These are phyloP conservation scores for Datnioides undecimradiatus DNA, from an alignment of 2,113 vertebrate species.

Conservation along the genomic window DNA sequence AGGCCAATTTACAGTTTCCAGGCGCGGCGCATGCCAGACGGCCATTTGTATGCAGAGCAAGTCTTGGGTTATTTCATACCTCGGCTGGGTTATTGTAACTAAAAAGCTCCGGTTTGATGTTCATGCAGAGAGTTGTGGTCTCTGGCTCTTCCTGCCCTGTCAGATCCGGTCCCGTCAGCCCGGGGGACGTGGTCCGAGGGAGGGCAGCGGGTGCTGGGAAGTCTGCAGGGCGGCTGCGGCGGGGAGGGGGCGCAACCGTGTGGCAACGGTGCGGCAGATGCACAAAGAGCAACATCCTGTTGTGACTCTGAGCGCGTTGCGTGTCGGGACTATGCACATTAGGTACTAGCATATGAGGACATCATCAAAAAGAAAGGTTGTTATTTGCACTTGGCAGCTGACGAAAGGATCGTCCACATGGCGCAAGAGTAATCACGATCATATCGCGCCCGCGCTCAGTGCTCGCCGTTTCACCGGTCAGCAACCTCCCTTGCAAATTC, in stretches of 20 bases:
- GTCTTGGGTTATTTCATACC: constrained; percentile 31
- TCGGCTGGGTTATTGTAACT: background rate
- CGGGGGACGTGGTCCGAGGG: constrained; percentile 36
- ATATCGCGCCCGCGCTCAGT: constrained; percentile 23
- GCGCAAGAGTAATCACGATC: constrained; percentile 41
- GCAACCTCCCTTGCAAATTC: constrained; percentile 40
- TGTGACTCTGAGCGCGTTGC: constrained; percentile 41
- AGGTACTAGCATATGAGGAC: constrained; percentile 10
- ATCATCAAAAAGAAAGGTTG: constrained; percentile 34
- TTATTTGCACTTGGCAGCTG: constrained; percentile 27
- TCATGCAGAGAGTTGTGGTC: constrained; percentile 12
- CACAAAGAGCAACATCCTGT: constrained; percentile 48
- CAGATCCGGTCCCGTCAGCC: constrained; percentile 61
- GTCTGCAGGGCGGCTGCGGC: constrained; percentile 22
- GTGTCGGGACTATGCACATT: constrained; percentile 46
- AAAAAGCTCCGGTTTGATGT: constrained; percentile 20
- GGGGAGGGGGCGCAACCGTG: constrained; percentile 48
- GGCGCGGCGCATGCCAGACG: background rate
- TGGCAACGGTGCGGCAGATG: constrained; percentile 58
- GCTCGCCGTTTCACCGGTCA: constrained; percentile 42
- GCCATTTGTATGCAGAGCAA: constrained; percentile 44
- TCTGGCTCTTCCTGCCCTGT: constrained; percentile 49
- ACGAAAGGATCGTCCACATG: constrained; percentile 33
- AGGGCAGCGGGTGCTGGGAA: constrained; percentile 25
- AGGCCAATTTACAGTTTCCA: constrained; percentile 57